These are phyloP conservation scores for Morpho deidamia DNA, from an alignment of 2,888 invertebrate species.

Conservation along the genomic window DNA sequence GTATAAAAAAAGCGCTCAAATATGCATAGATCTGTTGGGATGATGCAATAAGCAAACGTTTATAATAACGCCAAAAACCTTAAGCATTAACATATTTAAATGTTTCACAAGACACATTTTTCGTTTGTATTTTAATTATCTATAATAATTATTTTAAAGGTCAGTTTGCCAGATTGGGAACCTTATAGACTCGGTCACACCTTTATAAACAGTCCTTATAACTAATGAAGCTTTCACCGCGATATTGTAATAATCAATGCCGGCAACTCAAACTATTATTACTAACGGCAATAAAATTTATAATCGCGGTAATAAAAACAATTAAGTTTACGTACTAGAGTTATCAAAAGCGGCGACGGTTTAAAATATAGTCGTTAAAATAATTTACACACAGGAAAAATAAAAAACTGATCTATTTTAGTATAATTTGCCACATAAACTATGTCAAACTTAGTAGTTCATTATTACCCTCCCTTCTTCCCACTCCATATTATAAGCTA, in stretches of 20 bases:
- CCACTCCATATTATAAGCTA: no score
- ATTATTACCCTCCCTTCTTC: no score
- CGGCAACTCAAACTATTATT: constrained; percentile 16
- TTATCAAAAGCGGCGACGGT: constrained; percentile 18
- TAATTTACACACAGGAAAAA: constrained; percentile 10
- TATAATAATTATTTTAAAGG: constrained; percentile 17
- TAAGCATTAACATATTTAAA: constrained; percentile 1
- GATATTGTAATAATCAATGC: constrained; percentile 14
- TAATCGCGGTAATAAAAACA: constrained; percentile 17
- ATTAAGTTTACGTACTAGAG: constrained; percentile 14
- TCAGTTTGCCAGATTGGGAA: constrained; percentile 14
- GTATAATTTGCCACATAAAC: no score
- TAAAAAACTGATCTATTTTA: no score
- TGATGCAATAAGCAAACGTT: no score
- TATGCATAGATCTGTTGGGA: no score
- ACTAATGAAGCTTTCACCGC: constrained; percentile 12
- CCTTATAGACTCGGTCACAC: constrained; percentile 19
- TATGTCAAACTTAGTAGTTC: no score
- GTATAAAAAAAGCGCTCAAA: no score
- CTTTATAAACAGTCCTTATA: constrained; percentile 5
- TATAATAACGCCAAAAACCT: no score
- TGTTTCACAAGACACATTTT: not conserved
- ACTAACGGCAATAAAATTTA: constrained; percentile 14
- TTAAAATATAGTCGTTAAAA: constrained; percentile 15
- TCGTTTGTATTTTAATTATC: constrained; percentile 3